Evolutionary conservation across 2,888 invertebrate species (phyloP).

Genomic region (Volucella inanis): DNA sequence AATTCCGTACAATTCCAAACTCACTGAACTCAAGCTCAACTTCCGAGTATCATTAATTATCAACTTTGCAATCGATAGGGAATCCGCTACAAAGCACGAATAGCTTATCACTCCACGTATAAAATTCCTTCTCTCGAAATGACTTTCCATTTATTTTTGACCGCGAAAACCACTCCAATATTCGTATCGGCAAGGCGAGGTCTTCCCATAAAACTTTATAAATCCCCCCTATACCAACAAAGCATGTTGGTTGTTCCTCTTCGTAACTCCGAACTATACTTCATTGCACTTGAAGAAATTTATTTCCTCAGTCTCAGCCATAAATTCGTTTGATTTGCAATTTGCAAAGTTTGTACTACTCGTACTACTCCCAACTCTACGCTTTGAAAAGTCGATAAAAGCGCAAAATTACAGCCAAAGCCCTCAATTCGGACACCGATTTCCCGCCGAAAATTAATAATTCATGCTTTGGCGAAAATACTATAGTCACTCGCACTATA

Average conservation of each 20-base stretch:
- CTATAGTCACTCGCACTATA: background rate
- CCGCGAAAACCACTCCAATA: conserved; percentile 23
- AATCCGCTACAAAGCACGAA: too few relatives aligned
- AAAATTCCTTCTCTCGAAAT: background rate
- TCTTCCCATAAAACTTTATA: conserved; percentile 31
- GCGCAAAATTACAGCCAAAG: background rate
- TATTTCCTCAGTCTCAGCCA: conserved; percentile 28
- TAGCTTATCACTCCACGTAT: too few relatives aligned
- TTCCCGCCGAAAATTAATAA: conserved; percentile 1
- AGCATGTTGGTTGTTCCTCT: background rate
- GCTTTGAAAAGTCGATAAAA: background rate
- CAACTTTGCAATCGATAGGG: background rate
- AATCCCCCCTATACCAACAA: background rate
- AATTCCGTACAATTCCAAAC: too few relatives aligned
- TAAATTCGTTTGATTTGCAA: conserved; percentile 52
- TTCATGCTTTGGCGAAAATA: background rate
- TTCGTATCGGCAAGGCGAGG: background rate
- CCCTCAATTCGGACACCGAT: conserved; percentile 5
- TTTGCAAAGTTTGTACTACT: background rate
- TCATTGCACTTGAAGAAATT: conserved; percentile 39
- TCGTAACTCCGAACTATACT: background rate
- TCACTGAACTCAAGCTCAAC: conserved; percentile 5
- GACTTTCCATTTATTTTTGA: conserved; percentile 28
- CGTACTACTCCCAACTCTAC: too few relatives aligned
- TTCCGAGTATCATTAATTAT: conserved; percentile 53